These are phyloP conservation scores for Amphiprion clarkii DNA, from an alignment of 2,797 vertebrate species.

Conservation along the genomic window DNA sequence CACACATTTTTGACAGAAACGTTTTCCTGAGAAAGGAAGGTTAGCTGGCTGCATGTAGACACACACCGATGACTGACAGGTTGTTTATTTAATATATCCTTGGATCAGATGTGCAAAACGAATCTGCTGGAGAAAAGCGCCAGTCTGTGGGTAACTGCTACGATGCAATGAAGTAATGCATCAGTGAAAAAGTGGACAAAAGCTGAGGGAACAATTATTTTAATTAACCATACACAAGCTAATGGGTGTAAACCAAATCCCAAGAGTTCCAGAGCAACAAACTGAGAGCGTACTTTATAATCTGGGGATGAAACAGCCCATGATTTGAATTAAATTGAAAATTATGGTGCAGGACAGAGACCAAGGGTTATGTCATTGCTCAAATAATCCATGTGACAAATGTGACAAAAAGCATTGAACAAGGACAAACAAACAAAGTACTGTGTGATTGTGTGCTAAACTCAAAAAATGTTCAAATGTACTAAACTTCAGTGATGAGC, in stretches of 20 bases:
- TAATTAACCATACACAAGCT: no score
- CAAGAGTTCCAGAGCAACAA: no score
- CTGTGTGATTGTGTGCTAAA: neutral
- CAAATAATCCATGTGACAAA: neutral
- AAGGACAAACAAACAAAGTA: neutral
- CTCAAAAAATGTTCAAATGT: neutral
- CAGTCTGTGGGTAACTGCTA: no score
- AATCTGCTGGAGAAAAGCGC: neutral
- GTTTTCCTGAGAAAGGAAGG: neutral
- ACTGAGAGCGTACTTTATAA: no score
- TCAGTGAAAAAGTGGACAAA: no score
- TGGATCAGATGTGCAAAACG: neutral
- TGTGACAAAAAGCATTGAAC: neutral
- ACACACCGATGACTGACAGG: neutral
- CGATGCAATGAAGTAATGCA: no score
- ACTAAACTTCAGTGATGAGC: conserved; percentile 18
- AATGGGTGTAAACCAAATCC: no score
- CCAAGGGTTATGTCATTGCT: neutral
- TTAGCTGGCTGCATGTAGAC: no score
- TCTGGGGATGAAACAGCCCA: no score
- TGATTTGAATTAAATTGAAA: no score
- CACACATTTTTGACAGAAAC: neutral
- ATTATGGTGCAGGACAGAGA: neutral
- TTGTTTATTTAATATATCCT: neutral
- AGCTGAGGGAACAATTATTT: no score